phyloP scores from a whole-genome alignment of 2,888 invertebrate genomes.

The Tetheella fluctuosa region DNA sequence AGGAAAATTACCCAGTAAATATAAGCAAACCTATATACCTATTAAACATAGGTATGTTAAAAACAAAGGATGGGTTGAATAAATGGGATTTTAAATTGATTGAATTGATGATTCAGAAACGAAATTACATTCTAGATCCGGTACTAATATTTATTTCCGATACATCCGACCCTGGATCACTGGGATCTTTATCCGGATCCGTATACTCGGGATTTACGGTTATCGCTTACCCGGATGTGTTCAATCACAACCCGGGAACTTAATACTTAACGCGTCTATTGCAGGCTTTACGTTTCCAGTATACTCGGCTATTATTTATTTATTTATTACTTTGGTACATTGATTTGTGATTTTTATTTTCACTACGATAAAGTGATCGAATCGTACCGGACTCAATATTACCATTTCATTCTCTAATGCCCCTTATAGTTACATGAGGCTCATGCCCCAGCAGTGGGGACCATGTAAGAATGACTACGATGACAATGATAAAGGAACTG shows the following conservation, averaged over 20 bases:
- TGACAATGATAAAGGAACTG: no score
- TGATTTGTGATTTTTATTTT: not conserved
- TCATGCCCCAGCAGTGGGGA: no score
- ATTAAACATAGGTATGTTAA: no score
- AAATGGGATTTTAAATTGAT: not conserved
- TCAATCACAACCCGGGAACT: constrained; percentile 80
- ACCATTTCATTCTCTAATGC: no score
- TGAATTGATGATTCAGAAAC: no score
- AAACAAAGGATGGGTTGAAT: no score
- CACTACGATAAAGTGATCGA: no score
- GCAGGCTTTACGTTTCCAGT: constrained; percentile 42
- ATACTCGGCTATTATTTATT: not conserved
- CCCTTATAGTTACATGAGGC: no score
- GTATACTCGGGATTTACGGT: constrained; percentile 80
- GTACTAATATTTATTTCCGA: constrained; percentile 15
- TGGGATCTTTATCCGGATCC: constrained; percentile 46
- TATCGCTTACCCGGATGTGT: constrained; percentile 78
- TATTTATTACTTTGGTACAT: not conserved
- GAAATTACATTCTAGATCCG: not conserved
- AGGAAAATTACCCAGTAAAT: no score
- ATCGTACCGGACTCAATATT: no score
- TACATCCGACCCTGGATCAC: constrained; percentile 44
- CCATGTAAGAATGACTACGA: no score
- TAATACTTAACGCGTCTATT: constrained; percentile 71
- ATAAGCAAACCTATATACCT: not conserved